These are phyloP conservation scores for Phenganax marumi DNA, from an alignment of 92 coral and sea anemone genomes.

Conservation along the genomic window DNA sequence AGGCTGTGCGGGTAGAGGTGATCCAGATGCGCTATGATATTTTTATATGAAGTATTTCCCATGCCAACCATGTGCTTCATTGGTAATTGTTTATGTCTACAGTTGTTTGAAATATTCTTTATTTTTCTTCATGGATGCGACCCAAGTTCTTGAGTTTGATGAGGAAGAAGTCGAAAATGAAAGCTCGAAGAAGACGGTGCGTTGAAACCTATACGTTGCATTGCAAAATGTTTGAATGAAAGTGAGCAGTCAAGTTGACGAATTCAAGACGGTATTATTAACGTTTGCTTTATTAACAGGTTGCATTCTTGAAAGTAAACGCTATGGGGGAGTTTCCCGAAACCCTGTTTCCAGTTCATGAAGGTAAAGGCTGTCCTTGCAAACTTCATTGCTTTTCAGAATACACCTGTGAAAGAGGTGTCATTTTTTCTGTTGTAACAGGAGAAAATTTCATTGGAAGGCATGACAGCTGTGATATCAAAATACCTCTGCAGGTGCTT, in stretches of 20 bases:
- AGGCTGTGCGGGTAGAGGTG: too few relatives aligned
- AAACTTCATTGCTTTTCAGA: too few relatives aligned
- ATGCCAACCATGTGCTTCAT: neutral
- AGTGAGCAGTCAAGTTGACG: too few relatives aligned
- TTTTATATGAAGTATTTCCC: too few relatives aligned
- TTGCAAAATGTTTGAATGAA: too few relatives aligned
- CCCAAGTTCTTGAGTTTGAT: slow-evolving; percentile 14
- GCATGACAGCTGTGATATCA: slow-evolving; percentile 67
- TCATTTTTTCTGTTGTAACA: slow-evolving; percentile 22
- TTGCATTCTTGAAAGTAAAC: slow-evolving; percentile 77
- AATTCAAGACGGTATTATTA: neutral
- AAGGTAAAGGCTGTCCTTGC: slow-evolving; percentile 44
- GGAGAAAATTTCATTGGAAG: slow-evolving; percentile 92
- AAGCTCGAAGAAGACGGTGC: neutral
- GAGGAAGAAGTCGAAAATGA: neutral
- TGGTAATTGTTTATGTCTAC: neutral
- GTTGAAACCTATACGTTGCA: neutral
- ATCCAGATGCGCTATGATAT: too few relatives aligned
- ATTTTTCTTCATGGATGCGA: neutral
- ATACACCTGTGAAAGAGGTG: too few relatives aligned
- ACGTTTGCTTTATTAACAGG: slow-evolving; percentile 44
- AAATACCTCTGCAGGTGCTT: slow-evolving; percentile 75
- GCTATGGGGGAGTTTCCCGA: slow-evolving; percentile 65
- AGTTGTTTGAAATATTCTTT: neutral
- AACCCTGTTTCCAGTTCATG: slow-evolving; percentile 64